Conservation (phyloP, 2,888 invertebrate genomes). For the Candidula unifasciata region DNA sequence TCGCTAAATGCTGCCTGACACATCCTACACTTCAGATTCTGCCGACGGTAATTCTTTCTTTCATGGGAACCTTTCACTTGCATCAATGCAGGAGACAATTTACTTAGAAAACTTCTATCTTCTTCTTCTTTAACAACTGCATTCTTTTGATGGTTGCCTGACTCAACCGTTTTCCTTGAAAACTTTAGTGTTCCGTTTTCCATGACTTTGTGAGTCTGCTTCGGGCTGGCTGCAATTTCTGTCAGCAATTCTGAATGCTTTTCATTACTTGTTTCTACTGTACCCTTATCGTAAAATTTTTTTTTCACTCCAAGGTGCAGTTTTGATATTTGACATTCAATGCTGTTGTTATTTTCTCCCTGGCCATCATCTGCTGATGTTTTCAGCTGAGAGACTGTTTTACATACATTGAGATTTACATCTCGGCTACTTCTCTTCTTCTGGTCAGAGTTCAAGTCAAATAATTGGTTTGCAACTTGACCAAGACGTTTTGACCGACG, state of each 20-base stretch:
- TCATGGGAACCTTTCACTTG: not conserved
- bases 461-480: not conserved
- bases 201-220: not conserved
- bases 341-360: not conserved
- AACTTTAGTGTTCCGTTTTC: not conserved
- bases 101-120: not conserved
- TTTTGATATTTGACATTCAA: too few species aligned
- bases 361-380: too few species aligned
- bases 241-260: not conserved
- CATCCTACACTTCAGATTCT: constrained; percentile 20
- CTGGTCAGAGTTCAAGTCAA: not conserved
- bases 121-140: not conserved
- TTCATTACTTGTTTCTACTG: not conserved
- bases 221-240: not conserved
- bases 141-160: not conserved
- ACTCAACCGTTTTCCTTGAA: not conserved
- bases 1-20: constrained; percentile 24
- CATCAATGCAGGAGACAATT: not conserved
- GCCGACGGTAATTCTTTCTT: not conserved
- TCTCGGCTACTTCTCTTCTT: not conserved
- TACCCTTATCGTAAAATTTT: not conserved
- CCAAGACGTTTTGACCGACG: constrained; percentile 13
- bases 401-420: not conserved
- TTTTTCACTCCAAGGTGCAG: not conserved
- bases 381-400: too few species aligned